A percentile compares a stretch with the other conserved stretches of the same genome.
phyloP scores from a whole-genome alignment of 2,113 vertebrate genomes.

The Hippocampus barbouri region DNA sequence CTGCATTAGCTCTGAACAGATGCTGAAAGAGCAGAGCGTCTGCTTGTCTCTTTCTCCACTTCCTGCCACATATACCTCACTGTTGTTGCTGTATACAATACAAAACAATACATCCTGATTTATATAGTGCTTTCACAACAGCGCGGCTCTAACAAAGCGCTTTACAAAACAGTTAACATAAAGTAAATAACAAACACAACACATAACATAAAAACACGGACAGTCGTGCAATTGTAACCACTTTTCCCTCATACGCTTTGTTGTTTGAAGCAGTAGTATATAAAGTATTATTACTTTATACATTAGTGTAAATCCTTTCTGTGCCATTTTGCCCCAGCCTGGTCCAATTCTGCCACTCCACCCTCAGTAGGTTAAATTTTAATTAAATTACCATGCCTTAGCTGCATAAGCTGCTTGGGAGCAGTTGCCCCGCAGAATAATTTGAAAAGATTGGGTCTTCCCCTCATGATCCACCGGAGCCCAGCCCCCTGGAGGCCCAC shows the following conservation, averaged over 20 bases:
- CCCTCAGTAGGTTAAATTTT: slow-evolving; percentile 96
- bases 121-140: too few relatives aligned
- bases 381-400: slow-evolving; percentile 98
- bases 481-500: slow-evolving; percentile 69
- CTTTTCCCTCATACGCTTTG: too few relatives aligned
- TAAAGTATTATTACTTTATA: slow-evolving; percentile 90
- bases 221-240: too few relatives aligned
- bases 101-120: too few relatives aligned
- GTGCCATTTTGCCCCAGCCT: slow-evolving; percentile 59
- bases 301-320: slow-evolving; percentile 80
- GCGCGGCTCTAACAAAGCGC: too few relatives aligned
- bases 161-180: too few relatives aligned
- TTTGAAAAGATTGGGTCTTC: slow-evolving; percentile 95
- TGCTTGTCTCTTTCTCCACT: slow-evolving; percentile 59
- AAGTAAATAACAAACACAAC: too few relatives aligned
- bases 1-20: slow-evolving; percentile 46
- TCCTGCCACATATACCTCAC: slow-evolving; percentile 71
- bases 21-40: slow-evolving; percentile 47
- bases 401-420: slow-evolving; percentile 95
- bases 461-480: slow-evolving; percentile 70
- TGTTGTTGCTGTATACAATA: slow-evolving; percentile 68
- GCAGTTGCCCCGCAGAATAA: slow-evolving; percentile 92
- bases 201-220: too few relatives aligned
- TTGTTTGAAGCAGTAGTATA: too few relatives aligned
- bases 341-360: slow-evolving; percentile 82